Evolutionary conservation across 30 jellyfish, hydroid and myxozoan genomes (phyloP).

Genomic region (Pseudorhiza aurosa): DNA sequence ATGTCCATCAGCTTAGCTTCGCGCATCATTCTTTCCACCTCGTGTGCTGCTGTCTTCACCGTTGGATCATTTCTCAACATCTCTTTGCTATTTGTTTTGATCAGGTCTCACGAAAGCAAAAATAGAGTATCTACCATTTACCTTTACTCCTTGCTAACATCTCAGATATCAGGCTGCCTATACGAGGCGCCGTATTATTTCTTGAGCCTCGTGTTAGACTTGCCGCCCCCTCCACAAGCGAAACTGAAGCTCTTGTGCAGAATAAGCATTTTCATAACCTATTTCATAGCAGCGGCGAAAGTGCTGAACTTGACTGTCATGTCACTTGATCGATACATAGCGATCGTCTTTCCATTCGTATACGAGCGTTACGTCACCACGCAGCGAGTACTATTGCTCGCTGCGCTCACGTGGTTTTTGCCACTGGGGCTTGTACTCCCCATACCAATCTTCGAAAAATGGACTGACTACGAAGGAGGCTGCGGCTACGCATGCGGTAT

Average conservation of each 20-base stretch:
- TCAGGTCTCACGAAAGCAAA: constrained; percentile 12
- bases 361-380: constrained; percentile 20
- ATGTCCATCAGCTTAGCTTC: constrained; percentile 1
- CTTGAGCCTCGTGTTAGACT: constrained; percentile 18
- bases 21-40: constrained; percentile 12
- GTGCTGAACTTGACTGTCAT: not conserved
- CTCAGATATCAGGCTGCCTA: constrained; percentile 36
- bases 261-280: constrained; percentile 17
- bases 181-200: constrained; percentile 44
- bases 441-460: not conserved
- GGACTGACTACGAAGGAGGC: constrained; percentile 33
- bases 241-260: constrained; percentile 14
- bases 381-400: not conserved
- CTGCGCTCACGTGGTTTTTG: not conserved
- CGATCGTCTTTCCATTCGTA: constrained; percentile 24
- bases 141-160: constrained; percentile 7
- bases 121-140: constrained; percentile 12
- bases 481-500: constrained; percentile 48
- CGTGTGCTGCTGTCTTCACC: constrained; percentile 18
- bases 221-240: constrained; percentile 54
- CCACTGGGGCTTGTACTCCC: not conserved
- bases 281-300: constrained; percentile 16
- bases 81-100: constrained; percentile 1
- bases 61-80: constrained; percentile 32
- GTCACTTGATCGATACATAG: constrained; percentile 40